Percentiles rank a stretch among this genome's conserved stretches.
phyloP scores from a whole-genome alignment of 2,797 vertebrate species.

The Sebastes itinus region DNA sequence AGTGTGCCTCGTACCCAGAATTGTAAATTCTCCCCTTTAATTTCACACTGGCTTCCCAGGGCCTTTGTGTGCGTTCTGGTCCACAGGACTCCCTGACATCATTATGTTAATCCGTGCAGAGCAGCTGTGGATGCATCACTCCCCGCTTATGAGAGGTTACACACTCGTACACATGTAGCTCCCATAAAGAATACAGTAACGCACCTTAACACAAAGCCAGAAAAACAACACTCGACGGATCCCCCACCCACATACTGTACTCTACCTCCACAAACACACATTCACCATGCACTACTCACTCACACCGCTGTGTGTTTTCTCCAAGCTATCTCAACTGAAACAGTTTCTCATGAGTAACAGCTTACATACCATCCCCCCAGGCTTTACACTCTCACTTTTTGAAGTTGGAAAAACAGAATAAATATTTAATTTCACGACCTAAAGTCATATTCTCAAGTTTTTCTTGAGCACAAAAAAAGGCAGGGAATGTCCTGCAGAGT shows the following conservation, averaged over 20 bases:
- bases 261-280: not conserved
- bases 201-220: constrained; percentile 23
- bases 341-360: constrained; percentile 38
- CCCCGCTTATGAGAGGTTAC: constrained; percentile 55
- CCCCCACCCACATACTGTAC: not conserved
- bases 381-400: constrained; percentile 38
- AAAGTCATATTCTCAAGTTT: constrained; percentile 15
- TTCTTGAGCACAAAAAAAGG: constrained; percentile 1
- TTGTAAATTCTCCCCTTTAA: constrained; percentile 77
- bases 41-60: constrained; percentile 78
- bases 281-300: not conserved
- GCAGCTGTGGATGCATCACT: constrained; percentile 70
- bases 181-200: constrained; percentile 30
- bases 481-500: not conserved
- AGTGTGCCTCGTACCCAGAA: constrained; percentile 57
- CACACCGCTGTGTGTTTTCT: constrained; percentile 20
- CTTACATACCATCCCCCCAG: constrained; percentile 8
- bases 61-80: constrained; percentile 78
- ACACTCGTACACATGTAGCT: constrained; percentile 17
- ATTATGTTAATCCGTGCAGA: constrained; percentile 81
- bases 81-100: constrained; percentile 70
- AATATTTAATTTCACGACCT: constrained; percentile 62
- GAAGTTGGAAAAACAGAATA: constrained; percentile 49
- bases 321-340: constrained; percentile 17
- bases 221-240: constrained; percentile 18